These are phyloP conservation scores for Diloba caeruleocephala DNA, from an alignment of 2,888 invertebrate species.

Conservation along the genomic window DNA sequence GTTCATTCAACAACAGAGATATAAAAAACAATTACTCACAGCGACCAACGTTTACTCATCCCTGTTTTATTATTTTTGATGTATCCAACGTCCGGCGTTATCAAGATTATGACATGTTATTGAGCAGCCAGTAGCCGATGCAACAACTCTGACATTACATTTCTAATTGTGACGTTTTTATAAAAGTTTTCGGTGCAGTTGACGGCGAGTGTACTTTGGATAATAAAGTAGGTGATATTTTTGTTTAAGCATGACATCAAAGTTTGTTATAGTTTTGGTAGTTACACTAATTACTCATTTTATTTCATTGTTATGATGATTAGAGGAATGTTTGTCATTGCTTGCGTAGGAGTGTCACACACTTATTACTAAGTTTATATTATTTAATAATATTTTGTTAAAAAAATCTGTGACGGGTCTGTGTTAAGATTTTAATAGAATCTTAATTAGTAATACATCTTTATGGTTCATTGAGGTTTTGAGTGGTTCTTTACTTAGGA, in stretches of 20 bases:
- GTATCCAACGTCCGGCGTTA: slow-evolving; percentile 54
- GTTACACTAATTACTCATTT: not conserved
- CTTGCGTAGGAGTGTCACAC: no score
- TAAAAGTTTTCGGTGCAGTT: slow-evolving; percentile 42
- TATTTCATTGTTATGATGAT: not conserved
- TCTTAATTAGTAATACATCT: no score
- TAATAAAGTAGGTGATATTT: slow-evolving; percentile 48
- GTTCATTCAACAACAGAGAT: not conserved
- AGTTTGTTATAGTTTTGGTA: slow-evolving; percentile 1
- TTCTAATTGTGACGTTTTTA: slow-evolving; percentile 31
- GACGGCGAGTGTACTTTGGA: slow-evolving; percentile 34
- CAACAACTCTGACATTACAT: slow-evolving; percentile 46
- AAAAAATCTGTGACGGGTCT: no score
- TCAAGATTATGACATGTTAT: slow-evolving; percentile 63
- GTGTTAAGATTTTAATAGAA: no score
- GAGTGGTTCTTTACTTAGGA: no score
- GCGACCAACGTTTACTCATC: slow-evolving; percentile 39
- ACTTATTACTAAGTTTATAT: no score
- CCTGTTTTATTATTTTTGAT: slow-evolving; percentile 56
- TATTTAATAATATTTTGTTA: no score
- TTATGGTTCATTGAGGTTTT: no score
- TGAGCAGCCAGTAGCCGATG: slow-evolving; percentile 52
- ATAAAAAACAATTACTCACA: slow-evolving; percentile 6
- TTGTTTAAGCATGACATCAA: slow-evolving; percentile 18
- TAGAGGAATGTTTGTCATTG: no score